Evolutionary conservation across 2,888 invertebrate genomes (phyloP), one percentile per base, ranked within the genome.

Genomic region (Cabera pusaria): DNA sequence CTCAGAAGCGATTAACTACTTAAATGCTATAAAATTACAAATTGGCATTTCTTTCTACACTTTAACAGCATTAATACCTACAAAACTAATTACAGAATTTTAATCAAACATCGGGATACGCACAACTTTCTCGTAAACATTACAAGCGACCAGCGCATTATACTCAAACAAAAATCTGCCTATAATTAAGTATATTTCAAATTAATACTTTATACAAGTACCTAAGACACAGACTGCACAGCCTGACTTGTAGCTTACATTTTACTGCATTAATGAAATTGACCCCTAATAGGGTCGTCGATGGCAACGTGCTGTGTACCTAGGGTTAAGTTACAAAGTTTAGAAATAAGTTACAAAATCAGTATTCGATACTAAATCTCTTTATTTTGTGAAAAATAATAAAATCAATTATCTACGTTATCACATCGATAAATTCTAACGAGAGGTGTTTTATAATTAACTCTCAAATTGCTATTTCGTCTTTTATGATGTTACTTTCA

Each of bases 91-190:
- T 23, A 14, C 14, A 14, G 2, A 4, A 14, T 14, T 14, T 14
- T 4, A 14, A 16, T 5, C 2, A 22, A 29, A 19, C 29, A 29
- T 29, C n/a, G 29, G 10, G 31, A 31, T 56, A 53, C 27, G 34
- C 37, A 37, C 37, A 46, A 24, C 48, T 62, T 64, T 63, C 59
- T 53, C 46, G 24, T 44, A 10, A 64, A 67, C 52, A 45, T 65
- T 64, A 55, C 52, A 46, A 64, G 81, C 81, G 80, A 68, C 79
- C 79, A 74, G 79, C 79, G 82, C 79, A 62, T 59, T 43, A 38
- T 47, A 47, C 19, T 29, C 32, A 39, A 48, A 53, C 45, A 54
- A 43, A 40, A 59, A 50, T 39, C 43, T 32, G 8, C 25, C 62
- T 52, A 45, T 36, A 35, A 17, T 44, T 32, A 46, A n/a, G n/a